Conservation (phyloP, 2,797 vertebrate species). For the Lacerta viridis region DNA sequence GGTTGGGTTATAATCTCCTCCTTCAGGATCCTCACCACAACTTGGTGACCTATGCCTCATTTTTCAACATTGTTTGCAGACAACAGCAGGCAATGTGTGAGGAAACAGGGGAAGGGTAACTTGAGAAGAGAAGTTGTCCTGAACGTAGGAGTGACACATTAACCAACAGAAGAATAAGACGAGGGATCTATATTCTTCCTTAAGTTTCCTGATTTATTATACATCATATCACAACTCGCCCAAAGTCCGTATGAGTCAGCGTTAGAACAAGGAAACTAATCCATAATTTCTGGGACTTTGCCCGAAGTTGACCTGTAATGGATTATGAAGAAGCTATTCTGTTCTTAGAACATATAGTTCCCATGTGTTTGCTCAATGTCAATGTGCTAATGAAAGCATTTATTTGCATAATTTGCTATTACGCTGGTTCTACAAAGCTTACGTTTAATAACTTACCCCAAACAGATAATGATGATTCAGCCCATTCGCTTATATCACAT, state of each 20-base stretch:
- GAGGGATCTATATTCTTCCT: not conserved
- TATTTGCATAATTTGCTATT: conserved; percentile 65
- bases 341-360: not conserved
- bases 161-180: not conserved
- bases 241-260: conserved; percentile 35
- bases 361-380: conserved; percentile 1
- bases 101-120: not conserved
- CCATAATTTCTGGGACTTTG: conserved; percentile 35
- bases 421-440: conserved; percentile 31
- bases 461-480: conserved; percentile 15
- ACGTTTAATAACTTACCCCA: conserved; percentile 28
- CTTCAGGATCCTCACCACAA: not conserved
- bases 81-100: not conserved
- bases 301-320: not conserved
- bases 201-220: conserved; percentile 21
- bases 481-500: not conserved
- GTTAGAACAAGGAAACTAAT: conserved; percentile 48
- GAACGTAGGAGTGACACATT: conserved; percentile 3
- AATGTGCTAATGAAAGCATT: conserved; percentile 4
- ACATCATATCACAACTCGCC: conserved; percentile 35
- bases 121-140: not conserved
- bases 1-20: no score
- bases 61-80: not conserved
- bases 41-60: no score
- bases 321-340: not conserved